phyloP scores from a whole-genome alignment of 2,113 vertebrate genomes.

The Accipiter virgatus region DNA sequence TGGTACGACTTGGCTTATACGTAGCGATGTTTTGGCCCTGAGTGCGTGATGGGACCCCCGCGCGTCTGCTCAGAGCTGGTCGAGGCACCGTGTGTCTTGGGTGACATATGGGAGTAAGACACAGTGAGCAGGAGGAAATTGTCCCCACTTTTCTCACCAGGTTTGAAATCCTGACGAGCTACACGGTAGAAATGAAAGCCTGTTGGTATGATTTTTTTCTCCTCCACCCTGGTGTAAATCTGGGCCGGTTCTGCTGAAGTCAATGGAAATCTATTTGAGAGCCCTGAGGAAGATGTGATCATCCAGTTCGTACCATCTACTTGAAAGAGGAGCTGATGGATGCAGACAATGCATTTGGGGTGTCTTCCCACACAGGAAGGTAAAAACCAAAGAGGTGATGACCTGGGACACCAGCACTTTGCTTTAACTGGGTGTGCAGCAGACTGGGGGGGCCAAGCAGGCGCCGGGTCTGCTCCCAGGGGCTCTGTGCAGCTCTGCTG shows the following conservation, averaged over 20 bases:
- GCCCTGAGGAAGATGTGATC: not conserved
- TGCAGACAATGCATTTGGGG: not conserved
- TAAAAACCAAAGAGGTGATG: not conserved
- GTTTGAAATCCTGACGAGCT: not conserved
- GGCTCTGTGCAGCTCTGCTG: not conserved
- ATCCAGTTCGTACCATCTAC: too few species aligned
- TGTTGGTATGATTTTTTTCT: not conserved
- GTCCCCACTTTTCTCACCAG: not conserved
- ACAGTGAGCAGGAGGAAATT: not conserved
- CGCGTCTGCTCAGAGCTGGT: not conserved
- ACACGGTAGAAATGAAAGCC: accelerated
- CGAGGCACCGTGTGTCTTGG: not conserved
- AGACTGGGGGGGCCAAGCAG: too few species aligned
- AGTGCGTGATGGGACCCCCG: accelerated
- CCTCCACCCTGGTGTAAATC: not conserved
- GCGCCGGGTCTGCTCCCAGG: not conserved
- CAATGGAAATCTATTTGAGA: not conserved
- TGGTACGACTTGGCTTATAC: too few species aligned
- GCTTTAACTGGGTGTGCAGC: not conserved
- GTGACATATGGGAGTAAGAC: not conserved
- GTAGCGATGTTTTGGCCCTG: not conserved
- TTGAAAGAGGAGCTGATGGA: not conserved
- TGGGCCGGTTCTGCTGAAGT: not conserved
- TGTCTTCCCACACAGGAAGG: not conserved
- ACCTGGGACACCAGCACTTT: not conserved